Percentiles rank a stretch among this genome's conserved stretches.
Conservation (phyloP, 2,888 invertebrate species). For the Molorchus minor region DNA sequence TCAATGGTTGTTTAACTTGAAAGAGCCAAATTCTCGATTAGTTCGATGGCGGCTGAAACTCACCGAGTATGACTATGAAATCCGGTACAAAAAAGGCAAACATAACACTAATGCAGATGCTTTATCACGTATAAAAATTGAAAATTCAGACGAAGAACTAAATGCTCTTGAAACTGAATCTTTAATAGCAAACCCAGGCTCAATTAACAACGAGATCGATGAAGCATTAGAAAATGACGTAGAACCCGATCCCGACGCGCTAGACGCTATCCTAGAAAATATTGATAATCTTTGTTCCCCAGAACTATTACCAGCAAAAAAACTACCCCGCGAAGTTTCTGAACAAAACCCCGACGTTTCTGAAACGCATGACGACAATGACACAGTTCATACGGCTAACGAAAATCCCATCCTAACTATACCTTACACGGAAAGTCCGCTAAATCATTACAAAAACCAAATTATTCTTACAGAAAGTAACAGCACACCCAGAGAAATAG, state of each 20-base stretch:
- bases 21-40: slow-evolving; percentile 36
- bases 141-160: neutral
- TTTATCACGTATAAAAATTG: slow-evolving; percentile 21
- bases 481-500: neutral
- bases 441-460: slow-evolving; percentile 14
- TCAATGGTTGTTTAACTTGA: slow-evolving; percentile 38
- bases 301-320: neutral
- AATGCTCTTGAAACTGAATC: neutral
- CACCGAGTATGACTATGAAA: slow-evolving; percentile 28
- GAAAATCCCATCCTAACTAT: slow-evolving; percentile 18
- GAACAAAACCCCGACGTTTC: too few species aligned
- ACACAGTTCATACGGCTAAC: slow-evolving; percentile 4
- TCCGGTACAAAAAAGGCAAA: slow-evolving; percentile 31
- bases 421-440: slow-evolving; percentile 6
- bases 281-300: neutral
- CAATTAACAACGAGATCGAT: neutral
- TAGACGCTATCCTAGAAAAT: neutral
- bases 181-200: neutral
- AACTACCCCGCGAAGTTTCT: neutral
- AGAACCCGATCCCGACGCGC: neutral
- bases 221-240: neutral
- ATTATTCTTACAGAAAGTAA: slow-evolving; percentile 6
- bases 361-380: neutral
- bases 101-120: slow-evolving; percentile 30
- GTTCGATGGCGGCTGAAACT: slow-evolving; percentile 32